Base-by-base conservation (phyloP, 2,797 vertebrate genomes). In the Chromis chromis region DNA sequence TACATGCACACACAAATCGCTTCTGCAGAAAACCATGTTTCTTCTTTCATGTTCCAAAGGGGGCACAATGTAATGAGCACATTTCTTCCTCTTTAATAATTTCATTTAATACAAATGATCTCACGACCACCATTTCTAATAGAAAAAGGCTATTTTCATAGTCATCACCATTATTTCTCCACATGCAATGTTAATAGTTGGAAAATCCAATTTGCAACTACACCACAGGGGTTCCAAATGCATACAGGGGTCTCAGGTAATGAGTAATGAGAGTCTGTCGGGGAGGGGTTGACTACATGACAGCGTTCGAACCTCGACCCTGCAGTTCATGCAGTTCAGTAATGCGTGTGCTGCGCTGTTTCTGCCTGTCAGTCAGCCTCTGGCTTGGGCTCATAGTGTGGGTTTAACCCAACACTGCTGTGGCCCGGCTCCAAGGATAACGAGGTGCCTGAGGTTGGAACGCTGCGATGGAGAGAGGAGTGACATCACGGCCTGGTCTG, bases 381-480 rank as follows among this genome's bases (percentile, higher is more conserved):
- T 85, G 84, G 84, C 84, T 71, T 27, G 0, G 48, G 74, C 74
- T 63, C 75, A 63, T n/a, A 54, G 42, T 86, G 77, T 85, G 86
- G 86, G 60, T 87, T 88, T 75, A 81, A 77, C 80, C 79, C 84
- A 79, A 73, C 78, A 50, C 76, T 69, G 85, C 76, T 19, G 28
- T 88, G 91, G 92, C 89, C 57, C 10, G 1, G 61, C 77, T 92
- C 88, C 91, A 92, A 89, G 84, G 82, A 90, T 90, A 93, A 93
- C 85, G 80, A 93, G 86, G 89, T 88, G 91, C 86, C 85, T 88
- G 90, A 90, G 90, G 87, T 89, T 65, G 70, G 74, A 82, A 27
- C 22, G 61, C 84, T 50, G 80, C 64, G 25, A 40, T 12, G 48
- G 62, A 74, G 86, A 55, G 65, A 22, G 62, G 61, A 74, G 73